Conservation (phyloP, 2,888 invertebrate genomes). For the Nomada fucata region DNA sequence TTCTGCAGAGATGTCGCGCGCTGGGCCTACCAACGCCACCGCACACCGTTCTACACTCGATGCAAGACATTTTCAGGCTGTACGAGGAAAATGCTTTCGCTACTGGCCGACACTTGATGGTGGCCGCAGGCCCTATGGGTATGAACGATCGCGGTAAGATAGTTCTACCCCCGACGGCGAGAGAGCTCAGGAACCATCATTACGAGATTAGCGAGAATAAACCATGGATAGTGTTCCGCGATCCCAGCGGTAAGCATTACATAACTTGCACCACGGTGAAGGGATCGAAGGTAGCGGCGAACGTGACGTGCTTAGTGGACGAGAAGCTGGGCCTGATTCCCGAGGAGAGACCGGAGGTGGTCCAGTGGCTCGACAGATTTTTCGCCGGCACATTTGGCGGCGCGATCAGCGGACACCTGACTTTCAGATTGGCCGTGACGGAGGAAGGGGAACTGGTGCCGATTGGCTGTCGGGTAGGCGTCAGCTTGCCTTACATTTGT, state of each 20-base stretch:
- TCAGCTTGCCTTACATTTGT: conserved; percentile 92
- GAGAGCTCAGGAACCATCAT: conserved; percentile 87
- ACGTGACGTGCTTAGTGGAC: conserved; percentile 91
- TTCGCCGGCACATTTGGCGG: conserved; percentile 88
- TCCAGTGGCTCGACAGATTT: conserved; percentile 90
- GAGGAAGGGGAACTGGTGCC: conserved; percentile 86
- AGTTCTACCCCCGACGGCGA: conserved; percentile 88
- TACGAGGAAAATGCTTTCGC: conserved; percentile 88
- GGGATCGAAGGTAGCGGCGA: conserved; percentile 91
- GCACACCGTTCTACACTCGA: conserved; percentile 88
- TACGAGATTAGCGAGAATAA: conserved; percentile 90
- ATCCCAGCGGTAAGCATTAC: conserved; percentile 89
- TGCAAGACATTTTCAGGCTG: conserved; percentile 88
- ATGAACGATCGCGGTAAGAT: conserved; percentile 90
- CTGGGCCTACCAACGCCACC: conserved; percentile 89
- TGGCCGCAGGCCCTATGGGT: conserved; percentile 91
- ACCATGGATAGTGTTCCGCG: conserved; percentile 92
- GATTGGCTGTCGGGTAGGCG: conserved; percentile 90
- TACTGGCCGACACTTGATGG: conserved; percentile 88
- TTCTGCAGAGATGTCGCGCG: conserved; percentile 89
- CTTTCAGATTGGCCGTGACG: conserved; percentile 90
- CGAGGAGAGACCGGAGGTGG: conserved; percentile 87
- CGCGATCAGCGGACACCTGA: conserved; percentile 91
- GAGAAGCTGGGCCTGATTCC: conserved; percentile 89
- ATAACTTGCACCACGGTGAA: conserved; percentile 93